phyloP scores from a whole-genome alignment of 2,113 vertebrate species.

The Engraulis encrasicolus region DNA sequence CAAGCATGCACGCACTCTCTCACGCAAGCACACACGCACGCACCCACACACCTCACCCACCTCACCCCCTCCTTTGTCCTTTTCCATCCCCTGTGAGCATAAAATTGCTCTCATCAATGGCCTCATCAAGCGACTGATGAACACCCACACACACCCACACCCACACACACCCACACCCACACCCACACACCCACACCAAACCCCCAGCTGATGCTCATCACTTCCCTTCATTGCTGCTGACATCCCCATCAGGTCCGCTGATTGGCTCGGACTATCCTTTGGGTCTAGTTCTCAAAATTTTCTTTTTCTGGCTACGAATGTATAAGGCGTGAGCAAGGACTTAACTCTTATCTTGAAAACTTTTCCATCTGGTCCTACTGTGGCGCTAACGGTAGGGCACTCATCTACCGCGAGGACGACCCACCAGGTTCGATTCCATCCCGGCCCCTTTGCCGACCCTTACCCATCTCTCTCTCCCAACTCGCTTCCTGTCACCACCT shows the following conservation, averaged over 20 bases:
- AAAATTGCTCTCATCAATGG: slow-evolving; percentile 65
- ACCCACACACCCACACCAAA: background rate
- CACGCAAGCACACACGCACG: background rate
- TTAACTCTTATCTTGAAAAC: too few relatives aligned
- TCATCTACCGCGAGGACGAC: too few relatives aligned
- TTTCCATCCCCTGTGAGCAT: background rate
- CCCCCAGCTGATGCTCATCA: too few relatives aligned
- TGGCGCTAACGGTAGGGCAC: too few relatives aligned
- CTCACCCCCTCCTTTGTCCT: background rate
- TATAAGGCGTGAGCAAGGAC: background rate
- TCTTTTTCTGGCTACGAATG: background rate
- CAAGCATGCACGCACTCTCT: background rate
- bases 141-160: too few relatives aligned
- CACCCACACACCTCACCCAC: background rate
- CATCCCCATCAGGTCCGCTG: background rate
- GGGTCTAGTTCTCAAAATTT: background rate
- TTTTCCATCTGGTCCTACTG: too few relatives aligned
- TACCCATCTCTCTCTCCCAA: background rate
- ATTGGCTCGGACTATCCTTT: background rate
- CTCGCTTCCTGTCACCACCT: too few relatives aligned
- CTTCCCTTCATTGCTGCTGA: background rate
- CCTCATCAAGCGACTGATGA: slow-evolving; percentile 62
- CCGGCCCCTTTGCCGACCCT: too few relatives aligned
- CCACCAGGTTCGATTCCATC: too few relatives aligned
- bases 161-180: too few relatives aligned